Evolutionary conservation across 2,113 vertebrate genomes (phyloP), one percentile per base, ranked within the genome.

Genomic region (Candoia aspera): DNA sequence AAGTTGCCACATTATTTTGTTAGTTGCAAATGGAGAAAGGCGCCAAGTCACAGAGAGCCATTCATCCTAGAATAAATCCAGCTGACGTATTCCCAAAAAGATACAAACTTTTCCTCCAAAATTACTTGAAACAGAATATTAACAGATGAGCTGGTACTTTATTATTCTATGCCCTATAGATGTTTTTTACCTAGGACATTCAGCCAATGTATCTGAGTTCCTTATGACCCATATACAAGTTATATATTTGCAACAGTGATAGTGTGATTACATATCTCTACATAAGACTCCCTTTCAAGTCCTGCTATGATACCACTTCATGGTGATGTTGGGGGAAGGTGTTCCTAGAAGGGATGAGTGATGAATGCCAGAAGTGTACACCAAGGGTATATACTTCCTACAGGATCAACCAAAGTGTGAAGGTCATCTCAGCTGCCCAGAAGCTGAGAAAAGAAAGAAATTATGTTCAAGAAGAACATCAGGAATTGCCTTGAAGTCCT

Each of bases 21-120:
- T 93, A 8, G 49, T 49, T 49, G 49, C 49, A 49, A 49, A 19
- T 92, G 59, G 24, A 58, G 90, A 95, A 88, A 89, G 60, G 86
- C 91, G 68, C 86, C n/a, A 60, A 29, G 55, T 37, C 92, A 62
- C 55, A 84, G 87, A 62, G 46, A 33, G 10, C 58, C 11, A 33
- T 86, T 79, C 73, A 24, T 15, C 53, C 8, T 26, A 46, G 2
- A 90, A 55, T 0, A 0, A 92, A 73, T 90, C n/a, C 64, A 64
- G 86, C 26, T 53, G 17, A 42, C 13, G 29, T 19, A 87, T 4
- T 53, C 42, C 24, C 8, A 15, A n/a, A 86, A 33, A 11, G 37
- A 85, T 11, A 33, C 54, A 79, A 84, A 0, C 9, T 91, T 15
- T 84, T 93, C n/a, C 86, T 86, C 37, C 5, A 62, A 1, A 12